phyloP scores from a whole-genome alignment of 2,113 vertebrate genomes.

The Dipodomys spectabilis region DNA sequence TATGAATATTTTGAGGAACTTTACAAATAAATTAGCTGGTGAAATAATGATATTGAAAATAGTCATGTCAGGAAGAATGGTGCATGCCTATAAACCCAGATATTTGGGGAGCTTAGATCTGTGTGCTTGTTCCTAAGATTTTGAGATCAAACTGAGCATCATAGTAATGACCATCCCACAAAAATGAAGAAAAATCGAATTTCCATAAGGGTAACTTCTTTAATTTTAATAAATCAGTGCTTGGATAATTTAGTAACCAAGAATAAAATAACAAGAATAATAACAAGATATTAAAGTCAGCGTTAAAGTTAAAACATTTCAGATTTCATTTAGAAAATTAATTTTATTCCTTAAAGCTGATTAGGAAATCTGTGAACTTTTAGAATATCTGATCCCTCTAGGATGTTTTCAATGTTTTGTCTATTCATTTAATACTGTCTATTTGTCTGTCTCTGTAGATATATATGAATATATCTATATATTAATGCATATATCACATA shows the following conservation, averaged over 20 bases:
- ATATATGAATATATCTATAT: neutral
- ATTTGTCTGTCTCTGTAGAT: neutral
- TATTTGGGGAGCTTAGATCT: neutral
- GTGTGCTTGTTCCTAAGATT: neutral
- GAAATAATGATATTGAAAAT: neutral
- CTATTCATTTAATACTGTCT: neutral
- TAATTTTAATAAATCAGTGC: neutral
- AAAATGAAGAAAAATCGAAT: neutral
- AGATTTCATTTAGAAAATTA: neutral
- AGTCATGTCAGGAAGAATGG: too few relatives aligned
- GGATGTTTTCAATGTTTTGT: neutral
- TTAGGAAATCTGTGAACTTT: neutral
- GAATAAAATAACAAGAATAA: neutral
- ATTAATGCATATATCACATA: neutral
- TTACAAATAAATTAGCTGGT: neutral
- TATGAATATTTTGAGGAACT: neutral
- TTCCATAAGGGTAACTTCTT: neutral
- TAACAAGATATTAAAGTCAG: neutral
- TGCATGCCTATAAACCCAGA: neutral
- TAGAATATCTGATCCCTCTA: neutral
- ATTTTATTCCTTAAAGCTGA: neutral
- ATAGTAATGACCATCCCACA: neutral
- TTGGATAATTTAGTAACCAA: neutral
- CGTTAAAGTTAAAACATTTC: neutral
- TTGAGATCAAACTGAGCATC: neutral